These are phyloP conservation scores for Osedax frankpressi DNA, from an alignment of 2,888 invertebrate species.

Conservation along the genomic window DNA sequence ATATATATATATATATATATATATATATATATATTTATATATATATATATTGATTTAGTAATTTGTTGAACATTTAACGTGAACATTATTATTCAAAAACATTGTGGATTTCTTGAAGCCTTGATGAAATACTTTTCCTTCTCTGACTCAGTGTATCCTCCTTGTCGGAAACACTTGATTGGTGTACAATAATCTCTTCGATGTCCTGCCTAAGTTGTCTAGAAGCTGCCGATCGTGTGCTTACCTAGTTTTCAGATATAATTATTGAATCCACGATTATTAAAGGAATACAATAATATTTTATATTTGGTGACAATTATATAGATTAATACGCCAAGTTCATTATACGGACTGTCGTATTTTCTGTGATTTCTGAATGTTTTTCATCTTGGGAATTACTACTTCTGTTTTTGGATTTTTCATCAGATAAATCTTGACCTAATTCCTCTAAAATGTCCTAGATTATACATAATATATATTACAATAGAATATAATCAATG, in stretches of 20 bases:
- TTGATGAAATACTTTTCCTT: not conserved
- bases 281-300: too few relatives aligned
- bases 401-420: not conserved
- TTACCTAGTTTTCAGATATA: too few relatives aligned
- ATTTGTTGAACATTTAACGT: not conserved
- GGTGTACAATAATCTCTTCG: too few relatives aligned
- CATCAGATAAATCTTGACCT: not conserved
- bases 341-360: not conserved
- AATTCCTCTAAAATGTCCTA: not conserved
- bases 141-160: not conserved
- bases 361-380: not conserved
- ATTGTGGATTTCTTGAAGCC: not conserved
- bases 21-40: slow-evolving; percentile 10
- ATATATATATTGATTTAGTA: not conserved
- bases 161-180: not conserved
- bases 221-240: too few relatives aligned
- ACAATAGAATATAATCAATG: not conserved
- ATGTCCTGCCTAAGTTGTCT: too few relatives aligned
- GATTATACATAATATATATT: not conserved
- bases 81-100: too few relatives aligned
- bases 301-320: too few relatives aligned
- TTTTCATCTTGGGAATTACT: not conserved
- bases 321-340: too few relatives aligned
- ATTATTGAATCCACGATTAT: too few relatives aligned
- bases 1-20: not conserved